Base-by-base conservation (phyloP, 2,113 vertebrate genomes). In the Indicator maculatus region DNA sequence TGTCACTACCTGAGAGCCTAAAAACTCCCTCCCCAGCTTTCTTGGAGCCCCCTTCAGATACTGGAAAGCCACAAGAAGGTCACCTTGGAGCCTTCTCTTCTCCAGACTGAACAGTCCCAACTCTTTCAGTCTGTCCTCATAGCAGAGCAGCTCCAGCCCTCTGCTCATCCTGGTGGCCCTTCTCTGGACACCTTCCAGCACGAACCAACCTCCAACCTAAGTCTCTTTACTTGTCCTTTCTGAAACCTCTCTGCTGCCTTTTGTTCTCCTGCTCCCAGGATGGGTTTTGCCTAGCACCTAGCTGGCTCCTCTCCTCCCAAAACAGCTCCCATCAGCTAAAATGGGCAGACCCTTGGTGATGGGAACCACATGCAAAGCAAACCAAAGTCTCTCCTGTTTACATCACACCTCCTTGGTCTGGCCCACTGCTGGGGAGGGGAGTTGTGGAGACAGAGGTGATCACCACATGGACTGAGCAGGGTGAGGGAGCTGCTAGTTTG, bases 391-490 rank as follows among this genome's bases (percentile, higher is more conserved):
- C 17, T 52, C 31, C 33, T 66, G 18, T 38, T 71, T 24, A 50
- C 24, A 16, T 31, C 1, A 0, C 5, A 5, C 7, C 28, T 88
- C 41, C 53, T 61, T 2, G 0, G 53, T 58, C 65, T 77, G 45
- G 33, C 31, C 20, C 65, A 30, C 23, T 2, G 1, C 41, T 1
- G 1, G 28, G 50, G 16, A 84, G 79, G 41, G 18, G 26, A 58
- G 13, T 16, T n/a, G 23, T 36, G 36, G 47, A n/a, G 0, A 0
- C 28, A 38, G 10, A 75, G 39, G 18, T 76, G 36, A 67, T 45
- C 1, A 3, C 8, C 27, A 33, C 47, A 33, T 0, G 0, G 41
- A n/a, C 56, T 4, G 1, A 71, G 53, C 45, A 90, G 58, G 23
- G 41, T 21, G 0, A 56, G 31, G 38, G 17, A 86, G 24, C 56